Conservation (phyloP, 2,113 vertebrate genomes). For the Eulemur macaco region DNA sequence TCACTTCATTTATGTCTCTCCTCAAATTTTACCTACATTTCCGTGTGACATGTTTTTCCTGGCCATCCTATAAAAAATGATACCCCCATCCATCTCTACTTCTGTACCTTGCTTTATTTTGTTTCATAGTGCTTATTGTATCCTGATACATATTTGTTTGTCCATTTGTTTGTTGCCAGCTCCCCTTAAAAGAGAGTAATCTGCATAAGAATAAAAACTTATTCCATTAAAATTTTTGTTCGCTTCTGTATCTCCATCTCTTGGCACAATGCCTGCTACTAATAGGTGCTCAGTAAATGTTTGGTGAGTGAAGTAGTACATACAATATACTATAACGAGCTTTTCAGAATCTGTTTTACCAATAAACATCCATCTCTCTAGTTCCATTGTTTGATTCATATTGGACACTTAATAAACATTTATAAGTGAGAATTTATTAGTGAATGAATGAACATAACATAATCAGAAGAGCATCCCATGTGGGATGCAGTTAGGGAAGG, state of each 20-base stretch:
- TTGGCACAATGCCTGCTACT: background rate
- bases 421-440: background rate
- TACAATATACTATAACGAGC: background rate
- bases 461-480: background rate
- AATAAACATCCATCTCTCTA: background rate
- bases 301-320: background rate
- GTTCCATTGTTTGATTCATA: background rate
- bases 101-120: background rate
- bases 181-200: background rate
- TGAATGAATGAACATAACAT: background rate
- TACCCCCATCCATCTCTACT: accelerated
- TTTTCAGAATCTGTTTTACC: background rate
- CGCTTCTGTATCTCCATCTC: background rate
- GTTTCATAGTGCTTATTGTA: background rate
- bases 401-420: background rate
- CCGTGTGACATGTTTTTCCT: background rate
- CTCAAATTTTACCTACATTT: background rate
- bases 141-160: background rate
- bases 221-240: background rate
- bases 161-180: background rate
- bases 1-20: background rate
- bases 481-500: background rate
- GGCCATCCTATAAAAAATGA: background rate
- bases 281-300: background rate
- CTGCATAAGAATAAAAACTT: background rate